These are phyloP conservation scores for Micrasema longulum DNA, from an alignment of 1,140 invertebrate genomes.

Conservation along the genomic window DNA sequence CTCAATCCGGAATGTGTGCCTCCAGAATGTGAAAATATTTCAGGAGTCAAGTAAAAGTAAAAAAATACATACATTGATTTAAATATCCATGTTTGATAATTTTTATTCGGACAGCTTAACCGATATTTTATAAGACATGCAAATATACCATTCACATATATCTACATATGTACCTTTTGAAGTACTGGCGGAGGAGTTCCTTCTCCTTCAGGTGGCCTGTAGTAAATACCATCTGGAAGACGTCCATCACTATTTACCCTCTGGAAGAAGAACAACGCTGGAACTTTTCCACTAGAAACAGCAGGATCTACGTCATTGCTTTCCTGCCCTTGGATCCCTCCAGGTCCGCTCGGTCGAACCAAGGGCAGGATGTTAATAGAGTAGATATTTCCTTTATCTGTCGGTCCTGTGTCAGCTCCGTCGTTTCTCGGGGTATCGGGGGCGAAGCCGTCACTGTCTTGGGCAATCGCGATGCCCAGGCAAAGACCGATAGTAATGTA, in stretches of 20 bases:
- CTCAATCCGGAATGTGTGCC: too few species aligned
- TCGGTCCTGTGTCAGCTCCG: conserved; percentile 16
- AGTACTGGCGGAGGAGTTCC: conserved; percentile 39
- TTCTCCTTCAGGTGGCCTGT: conserved; percentile 46
- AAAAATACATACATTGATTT: too few species aligned
- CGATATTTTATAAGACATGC: too few species aligned
- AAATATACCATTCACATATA: too few species aligned
- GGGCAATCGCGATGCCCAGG: background rate
- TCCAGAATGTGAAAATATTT: too few species aligned
- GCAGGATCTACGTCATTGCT: conserved; percentile 27
- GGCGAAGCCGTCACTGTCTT: conserved; percentile 17
- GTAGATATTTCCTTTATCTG: conserved; percentile 43
- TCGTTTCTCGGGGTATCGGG: conserved; percentile 45
- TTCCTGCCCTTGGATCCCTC: background rate
- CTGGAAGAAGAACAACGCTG: conserved; percentile 50
- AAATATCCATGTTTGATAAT: too few species aligned
- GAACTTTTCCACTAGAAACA: conserved; percentile 29
- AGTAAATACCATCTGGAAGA: conserved; percentile 52
- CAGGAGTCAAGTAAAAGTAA: too few species aligned
- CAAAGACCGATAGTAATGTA: background rate
- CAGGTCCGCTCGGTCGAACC: background rate
- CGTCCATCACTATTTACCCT: conserved; percentile 41
- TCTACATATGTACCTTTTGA: conserved; percentile 49
- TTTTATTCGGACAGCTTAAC: too few species aligned
- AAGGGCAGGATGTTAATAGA: conserved; percentile 39